Base-by-base conservation (phyloP, 2,888 invertebrate species). In the Chymomyza amoena region DNA sequence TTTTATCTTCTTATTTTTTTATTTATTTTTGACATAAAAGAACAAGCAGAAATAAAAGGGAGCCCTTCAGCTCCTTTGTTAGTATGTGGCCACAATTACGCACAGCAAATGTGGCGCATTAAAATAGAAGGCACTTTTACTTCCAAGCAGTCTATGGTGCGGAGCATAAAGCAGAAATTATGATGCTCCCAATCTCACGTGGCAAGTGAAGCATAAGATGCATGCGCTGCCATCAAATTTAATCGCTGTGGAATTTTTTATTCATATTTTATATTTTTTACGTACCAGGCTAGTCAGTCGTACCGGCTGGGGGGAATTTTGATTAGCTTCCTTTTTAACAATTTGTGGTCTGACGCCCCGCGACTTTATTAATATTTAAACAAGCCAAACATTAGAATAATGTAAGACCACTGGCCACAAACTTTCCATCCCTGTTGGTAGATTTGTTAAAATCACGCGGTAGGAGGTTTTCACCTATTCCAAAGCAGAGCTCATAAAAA, bases 161-260 rank as follows among this genome's bases (percentile, higher is more conserved):
- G 16, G 28, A 5, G 39, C 13, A 13, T 36, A 39, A 10, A 54
- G 9, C 9, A 6, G 25, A 13, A 20, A 28, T 25, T 18, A 25
- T 25, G 18, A 0, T 20, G 57, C 18, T 20, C 7, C 15, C 4
- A 15, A 57, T 10, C 57, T 57, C 20, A 25, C 57, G 13, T 13
- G 52, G 52, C 4, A 54, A 54, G 7, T 54, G n/a, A n/a, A 18
- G 72, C 74, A 69, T 79, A 81, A 88, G 88, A 89, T 88, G 86
- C 88, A 84, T 84, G 86, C 81, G 54, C 77, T 75, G 81, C 81
- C 74, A 84, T 85, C 87, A 88, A 86, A 89, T 79, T 89, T 85
- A 85, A 89, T 85, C 89, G 89, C 84, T 81, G 79, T 89, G 84
- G 89, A 87, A 84, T 84, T 89, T 87, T 89, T 87, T 81, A 39